These are phyloP conservation scores for Falcaria lacertinaria DNA, from an alignment of 2,888 invertebrate genomes.

Conservation along the genomic window DNA sequence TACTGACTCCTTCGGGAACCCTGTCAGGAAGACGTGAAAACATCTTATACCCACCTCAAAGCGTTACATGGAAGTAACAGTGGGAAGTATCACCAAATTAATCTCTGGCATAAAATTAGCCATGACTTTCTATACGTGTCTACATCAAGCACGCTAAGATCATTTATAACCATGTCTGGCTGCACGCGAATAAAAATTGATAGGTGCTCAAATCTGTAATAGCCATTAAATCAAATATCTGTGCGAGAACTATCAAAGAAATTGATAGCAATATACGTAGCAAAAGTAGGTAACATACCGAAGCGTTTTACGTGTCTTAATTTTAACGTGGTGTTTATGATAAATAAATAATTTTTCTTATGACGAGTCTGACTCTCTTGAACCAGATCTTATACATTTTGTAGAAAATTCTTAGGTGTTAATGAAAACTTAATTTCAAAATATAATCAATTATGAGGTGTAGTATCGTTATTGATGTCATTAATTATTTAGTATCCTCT, in stretches of 20 bases:
- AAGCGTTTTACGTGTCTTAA: neutral
- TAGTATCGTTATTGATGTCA: too few species aligned
- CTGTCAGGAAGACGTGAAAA: too few species aligned
- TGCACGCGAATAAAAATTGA: slow-evolving; percentile 3
- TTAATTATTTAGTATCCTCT: too few species aligned
- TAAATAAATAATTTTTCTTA: too few species aligned
- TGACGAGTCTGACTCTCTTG: too few species aligned
- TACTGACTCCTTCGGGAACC: too few species aligned
- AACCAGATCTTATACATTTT: too few species aligned
- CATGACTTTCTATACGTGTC: slow-evolving; percentile 1
- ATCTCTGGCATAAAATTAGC: neutral
- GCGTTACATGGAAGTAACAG: too few species aligned
- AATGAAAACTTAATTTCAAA: too few species aligned
- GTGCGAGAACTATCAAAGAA: neutral
- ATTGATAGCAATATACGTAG: neutral
- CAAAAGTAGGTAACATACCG: neutral
- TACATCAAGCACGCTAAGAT: slow-evolving; percentile 1
- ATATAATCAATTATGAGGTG: too few species aligned
- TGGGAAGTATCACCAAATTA: neutral
- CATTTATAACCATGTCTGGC: slow-evolving; percentile 1
- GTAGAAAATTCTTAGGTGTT: too few species aligned
- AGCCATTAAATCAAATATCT: slow-evolving; percentile 6
- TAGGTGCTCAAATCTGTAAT: slow-evolving; percentile 2
- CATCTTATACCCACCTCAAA: too few species aligned
- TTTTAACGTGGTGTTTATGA: neutral